Evolutionary conservation across 2,113 vertebrate genomes (phyloP), one percentile per base, ranked within the genome.

Genomic region (Apodemus sylvaticus): DNA sequence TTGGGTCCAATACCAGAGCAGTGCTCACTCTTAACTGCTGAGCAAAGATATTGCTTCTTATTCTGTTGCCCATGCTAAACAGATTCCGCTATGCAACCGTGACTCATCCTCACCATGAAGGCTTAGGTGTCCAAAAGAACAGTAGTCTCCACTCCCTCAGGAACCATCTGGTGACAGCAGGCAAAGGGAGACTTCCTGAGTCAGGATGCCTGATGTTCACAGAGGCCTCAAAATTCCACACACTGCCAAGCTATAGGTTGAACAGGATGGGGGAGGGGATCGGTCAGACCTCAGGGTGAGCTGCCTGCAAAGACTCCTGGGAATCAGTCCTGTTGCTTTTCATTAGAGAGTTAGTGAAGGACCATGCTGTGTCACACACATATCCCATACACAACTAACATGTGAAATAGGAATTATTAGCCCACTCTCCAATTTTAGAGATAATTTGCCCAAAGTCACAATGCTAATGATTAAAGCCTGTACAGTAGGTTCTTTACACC

Each of bases 241-340:
- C 53, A 42, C 7, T 24, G 48, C 53, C 31, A n/a, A 89, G 76
- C 39, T 82, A 14, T 19, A 60, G 17, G 36, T 34, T 53, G 53
- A n/a, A 64, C 0, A 1, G 36, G 66, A 26, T 1, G 31, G 34
- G 70, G 34, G 4, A 7, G 0, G 36, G n/a, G n/a, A 22, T 73
- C 11, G 29, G 13, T 48, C 68, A 74, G 79, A 73, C 20, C 16
- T 34, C 42, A 22, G 39, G 17, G 45, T 48, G 42, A 62, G 39
- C 64, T 79, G 22, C 14, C 22, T 55, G 53, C 83, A 45, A 79
- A 51, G 16, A 39, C 51, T 81, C 17, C 74, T 93, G 51, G 24
- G 85, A 88, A n/a, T 42, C 39, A 48, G 26, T 74, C 5, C 36
- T 48, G 31, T 39, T 81, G 51, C 13, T 34, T 83, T 66, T 51